Base-by-base conservation (phyloP, 2,888 invertebrate species). In the Mechanitis messenoides region DNA sequence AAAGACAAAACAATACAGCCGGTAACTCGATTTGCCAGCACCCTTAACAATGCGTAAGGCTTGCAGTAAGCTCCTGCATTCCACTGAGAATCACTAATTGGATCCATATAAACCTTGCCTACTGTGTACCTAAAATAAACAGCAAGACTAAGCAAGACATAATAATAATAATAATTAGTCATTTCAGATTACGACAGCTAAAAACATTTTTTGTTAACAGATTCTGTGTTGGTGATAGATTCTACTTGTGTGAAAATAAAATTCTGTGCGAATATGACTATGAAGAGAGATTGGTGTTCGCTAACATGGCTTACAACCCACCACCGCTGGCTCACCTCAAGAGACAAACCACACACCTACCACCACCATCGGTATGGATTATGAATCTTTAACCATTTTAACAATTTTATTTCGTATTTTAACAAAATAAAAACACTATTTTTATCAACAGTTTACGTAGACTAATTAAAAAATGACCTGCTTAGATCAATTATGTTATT, bases 241-340 rank as follows among this genome's bases (percentile, higher is more conserved):
- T 98, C 89, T 98, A 98, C 89, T 90, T 98, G 74, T 97, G 97
- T 89, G 98, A 98, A 88, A 98, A 98, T 90, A 97, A 98, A 91
- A 98, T 98, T 72, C 93, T 98, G 59, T 98, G 98, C 90, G 98
- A 98, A 87, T 98, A 98, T 82, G 98, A 98, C 85, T 98, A 98
- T 81, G 98, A 98, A 81, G 98, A 98, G 88, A 92, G 98, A 71
- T 91, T 97, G 85, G 96, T 98, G 69, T 98, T 98, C 81, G 97
- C 98, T 67, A 97, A 96, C 81, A 96, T 98, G 96, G 95, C 96
- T 55, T 95, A 96, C 90, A 96, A 96, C 82, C 96, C 97, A 63
- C 94, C 92, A 54, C 95, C 95, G 65, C 91, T 96, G 63, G 94
- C 96, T 55, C 96, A 96, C 76, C 91, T 95, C 62, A 95, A 95